Conservation (phyloP, 2,888 invertebrate genomes). For the Arrhopalites spinosus region DNA sequence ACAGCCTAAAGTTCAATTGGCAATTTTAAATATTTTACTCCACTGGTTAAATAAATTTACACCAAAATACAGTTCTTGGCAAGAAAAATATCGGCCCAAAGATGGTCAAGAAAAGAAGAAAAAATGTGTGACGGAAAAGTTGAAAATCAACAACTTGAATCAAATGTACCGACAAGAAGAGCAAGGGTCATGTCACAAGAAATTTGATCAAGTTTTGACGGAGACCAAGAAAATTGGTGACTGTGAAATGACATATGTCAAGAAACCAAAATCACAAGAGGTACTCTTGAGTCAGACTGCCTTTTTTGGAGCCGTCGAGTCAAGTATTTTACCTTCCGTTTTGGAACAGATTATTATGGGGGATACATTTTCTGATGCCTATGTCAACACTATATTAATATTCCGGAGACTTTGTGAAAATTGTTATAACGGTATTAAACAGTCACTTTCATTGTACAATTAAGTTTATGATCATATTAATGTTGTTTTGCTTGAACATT, state of each 20-base stretch:
- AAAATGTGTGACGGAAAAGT: conserved; percentile 12
- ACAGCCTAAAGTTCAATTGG: neutral
- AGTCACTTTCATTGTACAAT: neutral
- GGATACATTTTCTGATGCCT: conserved; percentile 14
- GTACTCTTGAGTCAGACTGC: conserved; percentile 19
- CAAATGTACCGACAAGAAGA: neutral
- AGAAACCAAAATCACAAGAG: neutral
- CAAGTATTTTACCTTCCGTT: conserved; percentile 23
- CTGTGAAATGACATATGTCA: neutral
- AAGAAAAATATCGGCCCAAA: conserved; percentile 4
- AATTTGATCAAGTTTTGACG: neutral
- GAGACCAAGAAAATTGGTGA: conserved; percentile 5
- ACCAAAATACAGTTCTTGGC: neutral
- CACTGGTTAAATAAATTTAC: neutral
- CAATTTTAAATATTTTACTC: conserved; percentile 1
- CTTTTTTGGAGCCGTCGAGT: conserved; percentile 34
- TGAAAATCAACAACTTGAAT: neutral
- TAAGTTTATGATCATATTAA: neutral
- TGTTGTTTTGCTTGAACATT: neutral
- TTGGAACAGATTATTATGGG: conserved; percentile 14
- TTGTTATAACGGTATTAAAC: conserved; percentile 42
- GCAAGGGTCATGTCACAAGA: too few relatives aligned
- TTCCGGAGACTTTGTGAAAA: conserved; percentile 43
- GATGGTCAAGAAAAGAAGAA: neutral
- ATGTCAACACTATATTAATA: conserved; percentile 29